Percentiles rank a stretch among this genome's conserved stretches.
Conservation (phyloP, 2,888 invertebrate genomes). For the Biston stratarius region DNA sequence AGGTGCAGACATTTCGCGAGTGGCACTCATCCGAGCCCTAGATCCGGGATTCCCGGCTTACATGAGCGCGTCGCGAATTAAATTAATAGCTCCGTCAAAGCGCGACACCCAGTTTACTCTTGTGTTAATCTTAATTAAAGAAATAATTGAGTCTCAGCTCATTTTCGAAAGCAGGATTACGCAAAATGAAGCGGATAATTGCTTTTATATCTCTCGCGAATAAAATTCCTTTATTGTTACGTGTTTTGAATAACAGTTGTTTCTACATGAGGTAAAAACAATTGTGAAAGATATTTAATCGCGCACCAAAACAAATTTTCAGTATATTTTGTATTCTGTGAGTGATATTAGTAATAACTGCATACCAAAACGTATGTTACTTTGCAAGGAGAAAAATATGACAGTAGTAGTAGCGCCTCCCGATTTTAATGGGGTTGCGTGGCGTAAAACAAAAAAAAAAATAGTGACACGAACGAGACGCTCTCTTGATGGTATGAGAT, state of each 20-base stretch:
- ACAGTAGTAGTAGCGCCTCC: too few species aligned
- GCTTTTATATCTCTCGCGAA: conserved; percentile 23
- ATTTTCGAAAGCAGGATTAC: conserved; percentile 34
- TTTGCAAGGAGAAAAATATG: too few species aligned
- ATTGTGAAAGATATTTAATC: background rate
- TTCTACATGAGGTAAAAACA: conserved; percentile 15
- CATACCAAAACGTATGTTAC: background rate
- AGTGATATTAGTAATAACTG: background rate
- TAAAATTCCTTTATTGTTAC: conserved; percentile 28
- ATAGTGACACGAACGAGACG: too few species aligned
- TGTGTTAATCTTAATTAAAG: conserved; percentile 44
- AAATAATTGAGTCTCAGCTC: conserved; percentile 38
- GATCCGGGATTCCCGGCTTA: conserved; percentile 17
- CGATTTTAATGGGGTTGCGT: too few species aligned
- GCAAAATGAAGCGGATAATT: conserved; percentile 32
- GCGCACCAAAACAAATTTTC: background rate
- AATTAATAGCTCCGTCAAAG: conserved; percentile 31
- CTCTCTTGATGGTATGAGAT: too few species aligned
- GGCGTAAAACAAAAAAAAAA: too few species aligned
- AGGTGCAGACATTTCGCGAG: conserved; percentile 8
- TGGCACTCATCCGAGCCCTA: conserved; percentile 17
- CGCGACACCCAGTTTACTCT: conserved; percentile 34
- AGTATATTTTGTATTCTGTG: background rate
- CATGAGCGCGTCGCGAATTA: conserved; percentile 16
- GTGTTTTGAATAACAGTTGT: conserved; percentile 28